phyloP scores from a whole-genome alignment of 1,140 invertebrate species.

The Bursaphelenchus mucronatus region DNA sequence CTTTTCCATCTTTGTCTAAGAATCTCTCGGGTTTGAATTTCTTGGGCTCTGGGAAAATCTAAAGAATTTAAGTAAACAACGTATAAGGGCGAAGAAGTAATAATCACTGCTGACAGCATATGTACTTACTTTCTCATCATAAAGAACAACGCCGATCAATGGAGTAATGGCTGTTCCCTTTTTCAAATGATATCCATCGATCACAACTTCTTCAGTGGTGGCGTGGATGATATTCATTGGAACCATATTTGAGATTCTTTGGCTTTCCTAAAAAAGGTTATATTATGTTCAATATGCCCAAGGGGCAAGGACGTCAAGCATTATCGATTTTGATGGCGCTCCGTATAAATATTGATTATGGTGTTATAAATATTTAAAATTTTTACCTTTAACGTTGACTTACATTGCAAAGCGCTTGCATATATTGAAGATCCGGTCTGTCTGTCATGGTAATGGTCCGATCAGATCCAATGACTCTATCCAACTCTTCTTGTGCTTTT shows the following conservation, averaged over 20 bases:
- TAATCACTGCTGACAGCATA: too few species aligned
- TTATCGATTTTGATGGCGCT: too few species aligned
- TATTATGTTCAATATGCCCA: too few species aligned
- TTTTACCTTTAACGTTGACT: too few species aligned
- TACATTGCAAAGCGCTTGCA: background rate
- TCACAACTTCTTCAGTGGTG: constrained; percentile 13
- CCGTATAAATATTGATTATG: too few species aligned
- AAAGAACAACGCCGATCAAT: constrained; percentile 22
- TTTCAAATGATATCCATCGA: constrained; percentile 23
- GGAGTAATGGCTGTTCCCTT: constrained; percentile 30
- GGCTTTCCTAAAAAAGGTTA: constrained; percentile 8
- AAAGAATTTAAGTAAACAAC: too few species aligned
- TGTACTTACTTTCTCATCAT: constrained; percentile 13
- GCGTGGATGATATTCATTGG: constrained; percentile 14
- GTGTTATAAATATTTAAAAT: too few species aligned
- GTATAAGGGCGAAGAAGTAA: too few species aligned
- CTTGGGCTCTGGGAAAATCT: constrained; percentile 79
- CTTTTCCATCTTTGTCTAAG: constrained; percentile 70
- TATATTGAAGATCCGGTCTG: constrained; percentile 7
- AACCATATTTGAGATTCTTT: constrained; percentile 22
- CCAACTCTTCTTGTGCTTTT: constrained; percentile 18
- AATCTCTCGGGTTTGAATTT: constrained; percentile 77
- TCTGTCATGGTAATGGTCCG: constrained; percentile 13
- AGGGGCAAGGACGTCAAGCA: too few species aligned
- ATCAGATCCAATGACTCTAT: constrained; percentile 11